A percentile compares a stretch with the other conserved stretches of the same genome.
These are phyloP conservation scores for Phrynocephalus vlangalii DNA, from an alignment of 2,797 vertebrate genomes.

Conservation along the genomic window DNA sequence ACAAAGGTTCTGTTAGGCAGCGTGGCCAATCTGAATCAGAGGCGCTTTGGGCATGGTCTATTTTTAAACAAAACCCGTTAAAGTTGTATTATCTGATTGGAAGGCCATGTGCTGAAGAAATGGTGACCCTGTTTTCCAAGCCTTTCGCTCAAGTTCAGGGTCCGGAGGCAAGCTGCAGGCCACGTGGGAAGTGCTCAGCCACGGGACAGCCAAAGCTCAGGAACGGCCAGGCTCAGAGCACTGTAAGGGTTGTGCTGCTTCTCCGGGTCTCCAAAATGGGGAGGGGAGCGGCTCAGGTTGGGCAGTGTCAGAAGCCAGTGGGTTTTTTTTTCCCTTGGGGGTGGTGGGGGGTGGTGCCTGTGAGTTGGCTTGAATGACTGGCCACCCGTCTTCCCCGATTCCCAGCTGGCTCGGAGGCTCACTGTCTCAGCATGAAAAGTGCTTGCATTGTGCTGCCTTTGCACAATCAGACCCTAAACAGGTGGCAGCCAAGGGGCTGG, in stretches of 20 bases:
- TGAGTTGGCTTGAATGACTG: no score
- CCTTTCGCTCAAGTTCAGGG: fast-evolving
- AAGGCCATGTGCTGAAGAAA: constrained; percentile 63
- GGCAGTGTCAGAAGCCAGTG: no score
- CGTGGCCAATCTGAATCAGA: constrained; percentile 54
- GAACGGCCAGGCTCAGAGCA: no score
- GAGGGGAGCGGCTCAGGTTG: no score
- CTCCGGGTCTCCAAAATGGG: no score
- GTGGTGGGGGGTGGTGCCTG: no score
- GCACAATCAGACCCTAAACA: no score
- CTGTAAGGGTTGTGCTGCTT: not conserved
- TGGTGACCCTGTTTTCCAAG: constrained; percentile 13
- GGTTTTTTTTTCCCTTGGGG: no score
- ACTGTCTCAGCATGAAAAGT: no score
- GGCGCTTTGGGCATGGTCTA: constrained; percentile 63
- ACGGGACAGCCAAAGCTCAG: not conserved
- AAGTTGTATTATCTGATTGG: constrained; percentile 70
- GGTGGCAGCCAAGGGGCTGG: no score
- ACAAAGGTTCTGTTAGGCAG: constrained; percentile 44
- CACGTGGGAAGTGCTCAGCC: not conserved
- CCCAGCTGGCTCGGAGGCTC: no score
- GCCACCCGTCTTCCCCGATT: not conserved
- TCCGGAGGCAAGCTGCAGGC: not conserved
- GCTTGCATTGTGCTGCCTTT: no score
- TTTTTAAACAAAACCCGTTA: constrained; percentile 77